Evolutionary conservation across 2,888 invertebrate species (phyloP).

Genomic region (Cordilura impudica): DNA sequence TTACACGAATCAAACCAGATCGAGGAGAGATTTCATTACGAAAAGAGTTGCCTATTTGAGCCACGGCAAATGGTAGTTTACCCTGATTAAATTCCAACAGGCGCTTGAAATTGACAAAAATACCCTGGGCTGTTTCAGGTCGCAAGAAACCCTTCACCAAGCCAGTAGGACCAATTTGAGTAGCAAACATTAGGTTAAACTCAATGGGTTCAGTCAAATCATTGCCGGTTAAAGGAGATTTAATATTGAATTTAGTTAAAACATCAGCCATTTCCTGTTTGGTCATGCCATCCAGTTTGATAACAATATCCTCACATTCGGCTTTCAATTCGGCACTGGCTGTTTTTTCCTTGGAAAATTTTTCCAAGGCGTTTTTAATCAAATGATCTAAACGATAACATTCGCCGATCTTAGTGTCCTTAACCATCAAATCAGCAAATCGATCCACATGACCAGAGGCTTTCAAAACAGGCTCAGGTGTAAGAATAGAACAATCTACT

Average conservation of each 20-base stretch:
- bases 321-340: constrained; percentile 81
- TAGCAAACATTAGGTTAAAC: constrained; percentile 99
- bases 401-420: constrained; percentile 96
- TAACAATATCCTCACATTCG: constrained; percentile 74
- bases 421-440: constrained; percentile 99
- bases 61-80: constrained; percentile 96
- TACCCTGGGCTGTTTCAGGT: constrained; percentile 99
- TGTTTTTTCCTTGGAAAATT: constrained; percentile 90
- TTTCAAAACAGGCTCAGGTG: constrained; percentile 97
- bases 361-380: constrained; percentile 95
- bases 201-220: constrained; percentile 96
- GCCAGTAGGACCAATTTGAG: constrained; percentile 98
- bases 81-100: constrained; percentile 98
- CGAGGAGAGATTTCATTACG: constrained; percentile 99
- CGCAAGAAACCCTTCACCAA: constrained; percentile 94
- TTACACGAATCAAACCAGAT: constrained; percentile 94
- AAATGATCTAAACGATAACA: constrained; percentile 98
- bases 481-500: constrained; percentile 98
- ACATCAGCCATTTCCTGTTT: constrained; percentile 92
- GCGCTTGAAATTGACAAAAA: constrained; percentile 99
- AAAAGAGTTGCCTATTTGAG: constrained; percentile 99
- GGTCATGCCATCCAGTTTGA: constrained; percentile 91
- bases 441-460: constrained; percentile 99
- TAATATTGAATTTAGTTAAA: constrained; percentile 93
- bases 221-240: constrained; percentile 96